A percentile compares a stretch with the other conserved stretches of the same genome.
Evolutionary conservation across 2,888 invertebrate species (phyloP).

Genomic region (Caenorhabditis uteleia): DNA sequence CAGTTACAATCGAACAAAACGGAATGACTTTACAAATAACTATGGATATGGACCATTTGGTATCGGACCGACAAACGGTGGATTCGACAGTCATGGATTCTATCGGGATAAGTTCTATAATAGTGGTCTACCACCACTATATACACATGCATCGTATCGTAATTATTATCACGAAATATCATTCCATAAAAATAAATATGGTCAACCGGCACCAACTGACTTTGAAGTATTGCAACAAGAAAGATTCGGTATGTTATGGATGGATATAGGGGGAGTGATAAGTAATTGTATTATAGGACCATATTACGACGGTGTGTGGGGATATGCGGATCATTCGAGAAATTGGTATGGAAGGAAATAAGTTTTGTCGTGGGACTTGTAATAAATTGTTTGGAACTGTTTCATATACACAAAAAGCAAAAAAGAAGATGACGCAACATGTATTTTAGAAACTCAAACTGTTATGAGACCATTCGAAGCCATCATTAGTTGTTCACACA

Average conservation of each 20-base stretch:
- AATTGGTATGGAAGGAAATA: slow-evolving; percentile 56
- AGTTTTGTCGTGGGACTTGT: no score
- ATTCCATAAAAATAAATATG: slow-evolving; percentile 61
- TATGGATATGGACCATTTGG: slow-evolving; percentile 61
- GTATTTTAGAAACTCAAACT: no score
- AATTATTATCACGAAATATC: slow-evolving; percentile 63
- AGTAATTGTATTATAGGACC: slow-evolving; percentile 49
- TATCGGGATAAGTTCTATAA: slow-evolving; percentile 64
- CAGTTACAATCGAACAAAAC: slow-evolving; percentile 33
- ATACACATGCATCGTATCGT: slow-evolving; percentile 56
- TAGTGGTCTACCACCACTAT: slow-evolving; percentile 57
- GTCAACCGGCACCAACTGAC: slow-evolving; percentile 51
- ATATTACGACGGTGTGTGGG: slow-evolving; percentile 64
- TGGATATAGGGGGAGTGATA: background rate
- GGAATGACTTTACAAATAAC: slow-evolving; percentile 64
- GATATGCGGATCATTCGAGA: slow-evolving; percentile 57
- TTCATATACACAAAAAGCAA: no score
- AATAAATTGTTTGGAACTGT: no score
- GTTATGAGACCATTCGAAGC: no score
- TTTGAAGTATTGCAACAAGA: slow-evolving; percentile 61
- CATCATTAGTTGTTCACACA: no score
- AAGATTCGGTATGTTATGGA: slow-evolving; percentile 49
- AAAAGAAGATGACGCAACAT: no score
- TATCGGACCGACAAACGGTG: slow-evolving; percentile 57
- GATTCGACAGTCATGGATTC: slow-evolving; percentile 61